Conservation (phyloP, 2,113 vertebrate species). For the Egretta garzetta region DNA sequence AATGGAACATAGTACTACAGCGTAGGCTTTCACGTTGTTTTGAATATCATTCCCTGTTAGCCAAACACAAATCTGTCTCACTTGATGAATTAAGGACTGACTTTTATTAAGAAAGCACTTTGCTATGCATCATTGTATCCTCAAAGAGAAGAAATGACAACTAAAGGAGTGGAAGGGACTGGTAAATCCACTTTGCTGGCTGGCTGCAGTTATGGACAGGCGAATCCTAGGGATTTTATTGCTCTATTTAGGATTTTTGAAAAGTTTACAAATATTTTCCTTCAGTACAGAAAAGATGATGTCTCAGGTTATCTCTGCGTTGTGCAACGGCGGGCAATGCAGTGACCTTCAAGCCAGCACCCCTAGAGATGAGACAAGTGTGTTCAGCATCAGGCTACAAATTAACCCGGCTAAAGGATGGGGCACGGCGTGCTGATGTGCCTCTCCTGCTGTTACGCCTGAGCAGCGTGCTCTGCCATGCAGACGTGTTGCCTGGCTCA, state of each 20-base stretch:
- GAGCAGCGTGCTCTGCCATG: fast-evolving
- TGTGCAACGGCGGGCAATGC: not conserved
- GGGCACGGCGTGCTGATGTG: not conserved
- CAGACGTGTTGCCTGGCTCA: fast-evolving
- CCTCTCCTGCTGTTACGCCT: not conserved
- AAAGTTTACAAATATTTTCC: not conserved
- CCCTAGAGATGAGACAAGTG: fast-evolving
- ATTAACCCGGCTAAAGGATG: not conserved
- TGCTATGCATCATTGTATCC: not conserved
- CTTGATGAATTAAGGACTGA: not conserved
- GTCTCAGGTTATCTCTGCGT: not conserved
- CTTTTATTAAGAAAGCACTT: not conserved
- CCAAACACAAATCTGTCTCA: not conserved
- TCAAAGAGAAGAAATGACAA: not conserved
- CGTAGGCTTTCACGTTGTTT: not conserved
- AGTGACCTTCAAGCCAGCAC: not conserved
- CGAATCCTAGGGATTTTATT: not conserved
- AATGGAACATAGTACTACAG: fast-evolving
- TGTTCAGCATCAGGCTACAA: not conserved
- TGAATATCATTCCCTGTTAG: not conserved
- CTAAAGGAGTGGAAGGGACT: not conserved
- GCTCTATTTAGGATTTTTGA: not conserved
- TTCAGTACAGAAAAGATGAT: not conserved
- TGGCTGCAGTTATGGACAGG: not conserved
- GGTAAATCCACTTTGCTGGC: not conserved